Base-by-base conservation (phyloP, 92 coral and sea anemone genomes). In the Virgularia gustaviana region DNA sequence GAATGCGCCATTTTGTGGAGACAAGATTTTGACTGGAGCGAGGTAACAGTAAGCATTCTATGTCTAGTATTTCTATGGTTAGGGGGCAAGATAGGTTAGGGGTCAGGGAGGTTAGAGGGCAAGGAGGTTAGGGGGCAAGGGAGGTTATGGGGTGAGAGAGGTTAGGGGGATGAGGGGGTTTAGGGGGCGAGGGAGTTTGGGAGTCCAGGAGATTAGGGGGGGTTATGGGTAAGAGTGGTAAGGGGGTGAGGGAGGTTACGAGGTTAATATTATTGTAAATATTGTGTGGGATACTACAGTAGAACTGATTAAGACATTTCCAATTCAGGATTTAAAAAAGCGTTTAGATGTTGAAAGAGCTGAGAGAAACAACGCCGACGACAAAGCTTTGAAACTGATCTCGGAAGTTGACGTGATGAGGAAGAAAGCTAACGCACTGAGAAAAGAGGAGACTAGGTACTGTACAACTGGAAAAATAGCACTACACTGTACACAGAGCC, bases 391-490 rank as follows among this genome's bases (percentile, higher is more conserved):
- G 29, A 82, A 89, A 80, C 85, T 94, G 31, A 63, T 94, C 19
- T 76, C 96, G 36, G 99, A 94, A 72, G 86, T 94, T 22, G 90
- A 89, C 67, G 85, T 79, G 6, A 85, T 75, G 74, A 85, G 89
- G 53, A 73, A 78, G 62, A 89, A 83, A 49, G 96, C 90, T 36
- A 89, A 84, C 47, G 82, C 89, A 35, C 77, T 94, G 33, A 65
- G 96, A 60, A 89, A 86, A 28, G 90, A 94, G 66, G 99, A 94
- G 63, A 85, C 84, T 53, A 94, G 86, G 99, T 87, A 4, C 22
- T n/a, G n/a, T n/a, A n/a, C n/a, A n/a, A n/a, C n/a, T n/a, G n/a
- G n/a, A n/a, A n/a, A n/a, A n/a, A n/a, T n/a, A n/a, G n/a, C n/a
- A n/a, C n/a, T n/a, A n/a, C n/a, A n/a, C n/a, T n/a, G n/a, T n/a